Evolutionary conservation across 2,113 vertebrate genomes (phyloP).

Genomic region (Cyphomyrus discorhynchus): DNA sequence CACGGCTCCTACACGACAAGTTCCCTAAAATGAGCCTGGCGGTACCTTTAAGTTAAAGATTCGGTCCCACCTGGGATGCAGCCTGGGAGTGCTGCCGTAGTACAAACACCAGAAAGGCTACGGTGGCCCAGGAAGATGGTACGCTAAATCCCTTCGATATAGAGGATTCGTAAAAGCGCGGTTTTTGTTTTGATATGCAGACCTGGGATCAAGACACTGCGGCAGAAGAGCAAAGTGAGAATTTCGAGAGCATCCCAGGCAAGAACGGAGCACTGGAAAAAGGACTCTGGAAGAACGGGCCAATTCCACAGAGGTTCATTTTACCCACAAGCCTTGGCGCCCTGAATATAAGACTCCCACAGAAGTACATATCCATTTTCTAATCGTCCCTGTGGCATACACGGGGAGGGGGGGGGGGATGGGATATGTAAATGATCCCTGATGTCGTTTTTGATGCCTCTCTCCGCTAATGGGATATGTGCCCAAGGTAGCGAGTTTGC

Average conservation of each 20-base stretch:
- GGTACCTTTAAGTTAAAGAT: conserved; percentile 11
- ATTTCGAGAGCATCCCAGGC: not conserved
- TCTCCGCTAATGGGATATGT: not conserved
- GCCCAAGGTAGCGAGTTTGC: not conserved
- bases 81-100: not conserved
- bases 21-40: conserved; percentile 4
- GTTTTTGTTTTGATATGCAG: not conserved
- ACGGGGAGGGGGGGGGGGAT: too few relatives aligned
- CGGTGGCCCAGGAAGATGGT: not conserved
- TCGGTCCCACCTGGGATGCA: not conserved
- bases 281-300: not conserved
- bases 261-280: not conserved
- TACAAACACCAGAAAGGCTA: not conserved
- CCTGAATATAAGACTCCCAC: not conserved
- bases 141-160: not conserved
- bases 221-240: not conserved
- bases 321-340: not conserved
- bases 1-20: not conserved
- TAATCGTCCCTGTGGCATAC: not conserved
- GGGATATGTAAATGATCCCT: conserved; percentile 10
- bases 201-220: not conserved
- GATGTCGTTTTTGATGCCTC: not conserved
- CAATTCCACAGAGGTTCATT: not conserved
- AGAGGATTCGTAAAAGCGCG: not conserved
- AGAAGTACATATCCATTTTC: conserved; percentile 6